These are phyloP conservation scores for Polydrusus tereticollis DNA, from an alignment of 2,888 invertebrate species.

Conservation along the genomic window DNA sequence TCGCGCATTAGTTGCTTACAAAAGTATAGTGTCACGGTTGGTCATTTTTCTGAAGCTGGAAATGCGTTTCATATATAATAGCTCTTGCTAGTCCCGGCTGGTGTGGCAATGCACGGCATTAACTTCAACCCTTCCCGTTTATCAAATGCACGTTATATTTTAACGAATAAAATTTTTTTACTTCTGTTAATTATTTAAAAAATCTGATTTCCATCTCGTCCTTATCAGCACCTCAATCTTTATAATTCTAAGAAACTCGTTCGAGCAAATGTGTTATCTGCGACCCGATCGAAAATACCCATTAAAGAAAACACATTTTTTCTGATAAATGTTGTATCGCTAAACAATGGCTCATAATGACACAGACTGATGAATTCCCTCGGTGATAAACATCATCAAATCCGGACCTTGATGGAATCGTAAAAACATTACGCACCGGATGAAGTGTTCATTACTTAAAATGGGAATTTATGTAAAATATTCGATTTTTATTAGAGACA, in stretches of 20 bases:
- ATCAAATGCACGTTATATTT: no score
- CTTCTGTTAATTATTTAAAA: neutral
- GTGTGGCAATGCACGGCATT: no score
- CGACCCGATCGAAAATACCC: constrained; percentile 42
- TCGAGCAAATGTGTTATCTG: neutral
- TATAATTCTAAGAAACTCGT: constrained; percentile 9
- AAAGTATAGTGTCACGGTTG: no score
- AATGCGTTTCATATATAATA: no score
- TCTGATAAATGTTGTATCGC: constrained; percentile 57
- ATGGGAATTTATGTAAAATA: neutral
- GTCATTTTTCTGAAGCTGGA: no score
- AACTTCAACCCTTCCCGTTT: no score
- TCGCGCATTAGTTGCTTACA: no score
- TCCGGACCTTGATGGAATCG: constrained; percentile 20
- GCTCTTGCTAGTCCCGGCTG: no score
- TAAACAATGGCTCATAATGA: constrained; percentile 62
- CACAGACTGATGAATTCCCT: constrained; percentile 60
- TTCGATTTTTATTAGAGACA: neutral
- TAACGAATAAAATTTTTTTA: neutral
- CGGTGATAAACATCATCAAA: constrained; percentile 17
- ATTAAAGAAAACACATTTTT: constrained; percentile 56
- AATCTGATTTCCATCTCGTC: neutral
- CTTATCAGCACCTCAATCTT: constrained; percentile 13
- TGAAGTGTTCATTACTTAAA: neutral
- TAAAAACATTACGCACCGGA: constrained; percentile 24